Evolutionary conservation across 37 sponge, comb jelly and placozoan genomes (phyloP).

Genomic region (Agelas oroides): DNA sequence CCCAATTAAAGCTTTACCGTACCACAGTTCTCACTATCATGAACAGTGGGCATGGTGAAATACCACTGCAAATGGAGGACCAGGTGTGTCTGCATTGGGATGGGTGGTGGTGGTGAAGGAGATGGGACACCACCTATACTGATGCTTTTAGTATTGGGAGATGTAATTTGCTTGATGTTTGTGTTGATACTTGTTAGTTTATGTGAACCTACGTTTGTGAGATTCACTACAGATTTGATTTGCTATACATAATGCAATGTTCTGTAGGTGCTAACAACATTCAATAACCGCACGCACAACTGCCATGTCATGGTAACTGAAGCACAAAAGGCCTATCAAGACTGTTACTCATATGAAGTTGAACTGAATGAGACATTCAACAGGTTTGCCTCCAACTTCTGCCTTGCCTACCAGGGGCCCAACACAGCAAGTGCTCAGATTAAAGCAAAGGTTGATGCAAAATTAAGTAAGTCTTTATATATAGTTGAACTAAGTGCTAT

Average conservation of each 20-base stretch:
- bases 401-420: constrained; percentile 54
- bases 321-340: neutral
- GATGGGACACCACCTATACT: too few species aligned
- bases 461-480: neutral
- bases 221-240: too few species aligned
- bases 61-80: neutral
- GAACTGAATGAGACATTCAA: constrained; percentile 62
- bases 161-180: too few species aligned
- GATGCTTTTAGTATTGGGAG: too few species aligned
- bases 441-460: neutral
- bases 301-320: neutral
- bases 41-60: neutral
- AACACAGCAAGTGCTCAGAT: constrained; percentile 57
- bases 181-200: too few species aligned
- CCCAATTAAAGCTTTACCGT: constrained; percentile 22
- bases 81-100: neutral
- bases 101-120: too few species aligned
- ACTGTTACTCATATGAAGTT: constrained; percentile 35
- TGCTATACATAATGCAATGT: too few species aligned
- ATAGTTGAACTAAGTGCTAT: too few species aligned
- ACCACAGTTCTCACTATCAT: constrained; percentile 5
- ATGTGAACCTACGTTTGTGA: too few species aligned
- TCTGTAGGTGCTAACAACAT: neutral
- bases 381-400: constrained; percentile 39
- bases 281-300: neutral